A percentile compares a stretch with the other conserved stretches of the same genome.
Evolutionary conservation across 64 coral and sea anemone genomes (phyloP).

Genomic region (Porites lutea): DNA sequence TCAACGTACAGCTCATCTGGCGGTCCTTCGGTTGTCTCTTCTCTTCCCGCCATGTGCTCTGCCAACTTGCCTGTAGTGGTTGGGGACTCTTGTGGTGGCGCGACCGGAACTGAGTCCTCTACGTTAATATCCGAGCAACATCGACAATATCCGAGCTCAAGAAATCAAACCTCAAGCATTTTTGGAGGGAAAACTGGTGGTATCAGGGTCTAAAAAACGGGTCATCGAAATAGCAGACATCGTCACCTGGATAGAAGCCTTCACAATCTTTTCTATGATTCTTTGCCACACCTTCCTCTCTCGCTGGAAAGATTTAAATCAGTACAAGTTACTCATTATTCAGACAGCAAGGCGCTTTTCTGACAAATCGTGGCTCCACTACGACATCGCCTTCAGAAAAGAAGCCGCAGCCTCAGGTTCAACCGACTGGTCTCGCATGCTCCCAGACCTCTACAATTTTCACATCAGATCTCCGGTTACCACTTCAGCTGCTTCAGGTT

Average conservation of each 20-base stretch:
- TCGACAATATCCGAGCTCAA: conserved; percentile 33
- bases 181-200: background rate
- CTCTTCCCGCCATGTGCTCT: background rate
- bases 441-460: background rate
- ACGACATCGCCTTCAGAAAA: too few relatives aligned
- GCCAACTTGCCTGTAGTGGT: background rate
- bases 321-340: too few relatives aligned
- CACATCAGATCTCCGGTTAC: background rate
- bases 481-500: too few relatives aligned
- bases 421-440: background rate
- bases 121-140: too few relatives aligned
- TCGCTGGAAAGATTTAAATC: too few relatives aligned
- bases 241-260: background rate
- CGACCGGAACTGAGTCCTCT: background rate
- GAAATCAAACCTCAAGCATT: background rate
- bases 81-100: background rate
- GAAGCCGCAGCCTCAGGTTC: background rate
- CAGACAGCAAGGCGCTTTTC: too few relatives aligned
- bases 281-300: background rate
- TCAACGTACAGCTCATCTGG: background rate
- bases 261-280: background rate
- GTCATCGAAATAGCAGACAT: background rate
- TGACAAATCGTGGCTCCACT: too few relatives aligned
- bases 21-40: background rate
- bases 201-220: too few relatives aligned